Evolutionary conservation across 2,113 vertebrate genomes (phyloP).

Genomic region (Sterrhoptilus dennistouni): DNA sequence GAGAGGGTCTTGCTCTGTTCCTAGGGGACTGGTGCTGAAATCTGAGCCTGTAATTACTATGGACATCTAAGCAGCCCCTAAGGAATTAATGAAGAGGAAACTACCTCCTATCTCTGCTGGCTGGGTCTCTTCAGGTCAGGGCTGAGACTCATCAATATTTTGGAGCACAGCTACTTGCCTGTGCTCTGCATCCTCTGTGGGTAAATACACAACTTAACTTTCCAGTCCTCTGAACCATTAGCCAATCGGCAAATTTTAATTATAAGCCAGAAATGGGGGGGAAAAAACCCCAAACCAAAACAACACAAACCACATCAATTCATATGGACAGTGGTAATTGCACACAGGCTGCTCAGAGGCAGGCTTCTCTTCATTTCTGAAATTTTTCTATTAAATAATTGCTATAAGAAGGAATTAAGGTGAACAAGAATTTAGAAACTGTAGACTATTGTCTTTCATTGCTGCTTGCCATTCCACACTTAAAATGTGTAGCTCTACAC

Average conservation of each 20-base stretch:
- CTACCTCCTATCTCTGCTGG: neutral
- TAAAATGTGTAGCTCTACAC: neutral
- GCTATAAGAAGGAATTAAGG: neutral
- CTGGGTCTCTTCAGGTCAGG: neutral
- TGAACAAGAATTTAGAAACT: neutral
- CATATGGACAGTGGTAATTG: neutral
- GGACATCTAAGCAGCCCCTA: neutral
- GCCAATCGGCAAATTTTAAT: constrained; percentile 12
- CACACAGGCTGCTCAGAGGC: neutral
- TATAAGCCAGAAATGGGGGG: neutral
- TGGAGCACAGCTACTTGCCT: neutral
- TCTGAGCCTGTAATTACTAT: neutral
- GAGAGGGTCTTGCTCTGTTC: neutral
- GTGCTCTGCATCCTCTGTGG: neutral
- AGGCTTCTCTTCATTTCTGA: neutral
- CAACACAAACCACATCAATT: neutral
- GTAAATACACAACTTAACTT: constrained; percentile 13
- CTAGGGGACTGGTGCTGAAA: neutral
- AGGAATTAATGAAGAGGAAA: neutral
- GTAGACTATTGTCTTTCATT: neutral
- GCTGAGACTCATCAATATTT: neutral
- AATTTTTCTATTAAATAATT: neutral
- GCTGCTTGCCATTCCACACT: neutral
- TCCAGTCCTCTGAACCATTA: neutral
- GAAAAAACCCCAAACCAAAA: neutral